Conservation (phyloP, 92 coral and sea anemone genomes). For the Porites divaricata region DNA sequence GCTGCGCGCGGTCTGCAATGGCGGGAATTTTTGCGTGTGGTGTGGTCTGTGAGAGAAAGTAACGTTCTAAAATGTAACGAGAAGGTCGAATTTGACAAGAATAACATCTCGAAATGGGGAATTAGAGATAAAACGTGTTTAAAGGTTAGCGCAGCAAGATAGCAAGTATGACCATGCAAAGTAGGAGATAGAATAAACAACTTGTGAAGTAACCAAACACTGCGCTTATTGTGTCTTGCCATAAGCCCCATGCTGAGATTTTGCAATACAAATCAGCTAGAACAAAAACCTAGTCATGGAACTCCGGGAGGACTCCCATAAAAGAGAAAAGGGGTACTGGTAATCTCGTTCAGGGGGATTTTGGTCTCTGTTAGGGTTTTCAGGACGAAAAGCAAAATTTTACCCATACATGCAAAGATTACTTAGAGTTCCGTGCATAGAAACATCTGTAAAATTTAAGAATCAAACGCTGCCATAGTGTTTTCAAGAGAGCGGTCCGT, state of each 20-base stretch:
- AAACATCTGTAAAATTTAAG: too few species aligned
- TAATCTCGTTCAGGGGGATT: too few species aligned
- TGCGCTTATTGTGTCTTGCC: constrained; percentile 4
- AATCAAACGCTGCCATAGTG: too few species aligned
- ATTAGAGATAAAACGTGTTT: not conserved
- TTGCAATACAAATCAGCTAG: not conserved
- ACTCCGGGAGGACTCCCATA: not conserved
- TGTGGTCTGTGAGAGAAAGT: not conserved
- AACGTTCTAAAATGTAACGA: not conserved
- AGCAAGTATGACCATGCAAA: not conserved
- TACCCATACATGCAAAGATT: too few species aligned
- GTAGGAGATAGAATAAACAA: constrained; percentile 45
- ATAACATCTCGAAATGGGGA: not conserved
- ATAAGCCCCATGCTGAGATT: constrained; percentile 1
- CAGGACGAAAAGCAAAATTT: too few species aligned
- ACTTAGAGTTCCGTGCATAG: too few species aligned
- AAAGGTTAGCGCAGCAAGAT: not conserved
- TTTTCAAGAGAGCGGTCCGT: too few species aligned
- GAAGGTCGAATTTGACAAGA: not conserved
- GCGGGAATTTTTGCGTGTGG: not conserved
- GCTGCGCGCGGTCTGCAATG: not conserved
- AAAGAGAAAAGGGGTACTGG: too few species aligned
- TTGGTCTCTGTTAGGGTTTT: too few species aligned
- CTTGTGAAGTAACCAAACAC: constrained; percentile 5
- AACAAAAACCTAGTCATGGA: not conserved